Percentiles rank a stretch among this genome's conserved stretches.
phyloP scores from a whole-genome alignment of 2,888 invertebrate species.

The Orthosia incerta region DNA sequence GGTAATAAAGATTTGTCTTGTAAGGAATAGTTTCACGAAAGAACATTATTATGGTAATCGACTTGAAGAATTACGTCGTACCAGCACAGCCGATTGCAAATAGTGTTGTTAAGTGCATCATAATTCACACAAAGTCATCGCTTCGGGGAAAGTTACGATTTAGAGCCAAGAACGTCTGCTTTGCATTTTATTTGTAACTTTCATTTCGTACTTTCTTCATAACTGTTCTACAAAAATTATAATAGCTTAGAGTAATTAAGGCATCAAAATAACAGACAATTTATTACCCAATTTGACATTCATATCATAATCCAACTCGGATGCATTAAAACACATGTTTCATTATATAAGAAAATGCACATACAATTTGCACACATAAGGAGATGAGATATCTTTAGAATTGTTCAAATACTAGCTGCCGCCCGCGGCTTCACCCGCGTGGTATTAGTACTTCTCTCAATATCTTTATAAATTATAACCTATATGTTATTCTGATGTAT shows the following conservation, averaged over 20 bases:
- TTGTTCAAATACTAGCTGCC: constrained; percentile 9
- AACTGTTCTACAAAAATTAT: constrained; percentile 52
- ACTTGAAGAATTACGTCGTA: constrained; percentile 66
- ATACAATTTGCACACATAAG: constrained; percentile 24
- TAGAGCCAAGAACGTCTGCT: constrained; percentile 55
- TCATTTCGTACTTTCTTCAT: constrained; percentile 68
- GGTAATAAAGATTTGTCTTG: constrained; percentile 45
- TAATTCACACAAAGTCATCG: constrained; percentile 69
- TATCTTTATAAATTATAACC: too few species aligned
- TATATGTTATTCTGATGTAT: too few species aligned
- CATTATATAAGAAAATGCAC: constrained; percentile 24
- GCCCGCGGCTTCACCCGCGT: too few species aligned
- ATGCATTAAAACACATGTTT: constrained; percentile 27
- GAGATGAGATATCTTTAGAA: neutral
- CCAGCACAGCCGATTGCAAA: constrained; percentile 67
- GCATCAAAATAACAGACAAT: constrained; percentile 38
- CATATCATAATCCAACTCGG: constrained; percentile 23
- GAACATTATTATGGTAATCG: constrained; percentile 67
- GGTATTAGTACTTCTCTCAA: too few species aligned
- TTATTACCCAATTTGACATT: constrained; percentile 38
- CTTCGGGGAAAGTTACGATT: constrained; percentile 66
- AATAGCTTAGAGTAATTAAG: constrained; percentile 59
- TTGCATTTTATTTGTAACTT: constrained; percentile 69
- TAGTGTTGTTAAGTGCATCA: constrained; percentile 70
- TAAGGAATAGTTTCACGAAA: constrained; percentile 35